A percentile compares a stretch with the other conserved stretches of the same genome.
Evolutionary conservation across 2,888 invertebrate genomes (phyloP).

Genomic region (Gymnosoma rotundatum): DNA sequence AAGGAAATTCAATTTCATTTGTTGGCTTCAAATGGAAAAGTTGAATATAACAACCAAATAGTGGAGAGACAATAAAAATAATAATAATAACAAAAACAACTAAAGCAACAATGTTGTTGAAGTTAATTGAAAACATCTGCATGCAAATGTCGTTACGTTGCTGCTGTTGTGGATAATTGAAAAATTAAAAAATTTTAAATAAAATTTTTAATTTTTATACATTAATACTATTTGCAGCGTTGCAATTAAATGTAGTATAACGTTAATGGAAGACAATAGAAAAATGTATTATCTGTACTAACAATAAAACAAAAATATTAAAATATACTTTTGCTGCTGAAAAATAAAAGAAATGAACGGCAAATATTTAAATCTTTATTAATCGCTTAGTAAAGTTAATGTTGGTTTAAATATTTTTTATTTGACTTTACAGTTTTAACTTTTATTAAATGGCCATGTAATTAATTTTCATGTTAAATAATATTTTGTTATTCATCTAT

Average conservation of each 20-base stretch:
- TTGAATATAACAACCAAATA: slow-evolving; percentile 15
- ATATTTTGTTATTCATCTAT: too few species aligned
- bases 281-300: too few species aligned
- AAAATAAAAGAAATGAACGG: too few species aligned
- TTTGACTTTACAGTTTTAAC: too few species aligned
- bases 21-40: slow-evolving; percentile 16
- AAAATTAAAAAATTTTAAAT: slow-evolving; percentile 57
- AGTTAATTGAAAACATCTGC: slow-evolving; percentile 69
- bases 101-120: slow-evolving; percentile 54
- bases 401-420: too few species aligned
- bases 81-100: slow-evolving; percentile 23
- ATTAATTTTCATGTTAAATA: too few species aligned
- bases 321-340: too few species aligned
- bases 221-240: slow-evolving; percentile 13
- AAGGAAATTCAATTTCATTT: slow-evolving; percentile 66
- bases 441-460: too few species aligned
- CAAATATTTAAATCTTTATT: too few species aligned
- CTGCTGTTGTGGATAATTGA: slow-evolving; percentile 69
- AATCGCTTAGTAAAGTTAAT: too few species aligned
- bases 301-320: too few species aligned
- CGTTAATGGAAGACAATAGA: neutral
- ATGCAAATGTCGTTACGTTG: slow-evolving; percentile 67
- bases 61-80: slow-evolving; percentile 22
- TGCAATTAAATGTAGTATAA: slow-evolving; percentile 18
- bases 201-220: slow-evolving; percentile 57